Evolutionary conservation across 2,113 vertebrate species (phyloP), one percentile per base, ranked within the genome.

Genomic region (Hiodon tergisus): DNA sequence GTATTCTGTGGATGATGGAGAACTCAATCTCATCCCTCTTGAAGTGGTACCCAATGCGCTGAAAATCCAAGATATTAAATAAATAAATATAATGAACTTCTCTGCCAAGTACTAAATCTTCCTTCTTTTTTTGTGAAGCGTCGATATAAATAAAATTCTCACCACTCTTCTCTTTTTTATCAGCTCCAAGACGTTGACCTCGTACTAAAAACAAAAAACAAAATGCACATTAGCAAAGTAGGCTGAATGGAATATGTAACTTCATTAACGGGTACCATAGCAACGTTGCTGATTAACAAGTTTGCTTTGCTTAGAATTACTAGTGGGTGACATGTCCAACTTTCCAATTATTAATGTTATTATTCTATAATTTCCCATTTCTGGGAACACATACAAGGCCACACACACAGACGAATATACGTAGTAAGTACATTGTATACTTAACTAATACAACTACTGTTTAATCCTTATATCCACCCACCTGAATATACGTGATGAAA

Each of bases 1-100:
- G 92, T 78, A 98, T 92, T 77, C 96, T 87, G 0, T 90, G 90
- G 48, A 96, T 86, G 75, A 97, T 93, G 51, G 94, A 90, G 61
- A 81, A 80, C 77, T 99, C 97, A n/a, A 99, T 97, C 79, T 98
- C 97, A 7, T 97, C 94, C 78, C 89, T 92, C 87, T 99, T 98
- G 85, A 96, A 98, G 0, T 88, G 87, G 69, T 98, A 99, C 1
- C 92, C 92, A 31, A 92, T 92, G 66, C 94, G 92, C 97, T 99
- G 78, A 11, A 82, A 77, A 74, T 47, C 2, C 58, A 80, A 67
- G 6, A 2, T 5, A 48, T 61, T 50, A 72, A 48, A 78, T 69
- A 59, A 0, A 72, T 48, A 6, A 66, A 11, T 2, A 48, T 57
- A 31, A 31, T 31, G 0, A 31, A 31, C 31, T 31, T 31, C 31